Evolutionary conservation across 2,113 vertebrate genomes (phyloP).

Genomic region (Ammodramus savannarum): DNA sequence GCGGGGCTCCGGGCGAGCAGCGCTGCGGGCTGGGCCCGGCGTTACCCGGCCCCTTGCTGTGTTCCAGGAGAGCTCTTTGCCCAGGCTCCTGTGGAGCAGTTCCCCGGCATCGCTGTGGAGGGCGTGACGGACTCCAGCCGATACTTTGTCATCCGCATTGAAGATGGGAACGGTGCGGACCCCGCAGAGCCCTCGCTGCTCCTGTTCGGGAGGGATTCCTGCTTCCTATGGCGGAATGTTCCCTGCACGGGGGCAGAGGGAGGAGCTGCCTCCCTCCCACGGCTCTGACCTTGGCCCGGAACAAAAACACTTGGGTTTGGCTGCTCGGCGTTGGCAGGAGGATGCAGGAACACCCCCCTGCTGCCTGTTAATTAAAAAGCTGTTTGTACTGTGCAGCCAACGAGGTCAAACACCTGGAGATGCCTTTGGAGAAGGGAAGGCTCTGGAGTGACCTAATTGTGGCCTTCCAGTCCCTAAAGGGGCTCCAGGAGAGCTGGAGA

Average conservation of each 20-base stretch:
- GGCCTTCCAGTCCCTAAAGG: neutral
- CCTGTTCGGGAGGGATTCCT: neutral
- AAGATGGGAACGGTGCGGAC: slow-evolving; percentile 82
- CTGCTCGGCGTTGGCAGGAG: rapidly evolving
- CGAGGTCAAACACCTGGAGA: neutral
- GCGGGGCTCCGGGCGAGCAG: neutral
- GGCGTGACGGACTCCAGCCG: slow-evolving; percentile 91
- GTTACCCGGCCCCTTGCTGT: rapidly evolving
- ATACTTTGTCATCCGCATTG: slow-evolving; percentile 90
- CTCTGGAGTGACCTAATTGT: neutral
- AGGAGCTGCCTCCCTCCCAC: neutral
- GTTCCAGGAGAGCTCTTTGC: slow-evolving; percentile 92
- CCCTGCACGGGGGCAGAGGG: rapidly evolving
- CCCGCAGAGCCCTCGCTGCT: rapidly evolving
- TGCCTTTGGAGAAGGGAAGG: neutral
- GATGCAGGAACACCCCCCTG: rapidly evolving
- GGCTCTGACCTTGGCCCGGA: neutral
- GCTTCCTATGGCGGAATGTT: neutral
- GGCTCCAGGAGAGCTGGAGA: neutral
- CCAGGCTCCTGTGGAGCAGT: slow-evolving; percentile 90
- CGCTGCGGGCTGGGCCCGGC: rapidly evolving
- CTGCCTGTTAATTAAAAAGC: neutral
- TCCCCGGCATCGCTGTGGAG: slow-evolving; percentile 86
- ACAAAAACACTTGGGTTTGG: rapidly evolving
- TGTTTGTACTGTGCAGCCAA: neutral